Evolutionary conservation across 2,888 invertebrate genomes (phyloP), one percentile per base, ranked within the genome.

Genomic region (Phengaris arion): DNA sequence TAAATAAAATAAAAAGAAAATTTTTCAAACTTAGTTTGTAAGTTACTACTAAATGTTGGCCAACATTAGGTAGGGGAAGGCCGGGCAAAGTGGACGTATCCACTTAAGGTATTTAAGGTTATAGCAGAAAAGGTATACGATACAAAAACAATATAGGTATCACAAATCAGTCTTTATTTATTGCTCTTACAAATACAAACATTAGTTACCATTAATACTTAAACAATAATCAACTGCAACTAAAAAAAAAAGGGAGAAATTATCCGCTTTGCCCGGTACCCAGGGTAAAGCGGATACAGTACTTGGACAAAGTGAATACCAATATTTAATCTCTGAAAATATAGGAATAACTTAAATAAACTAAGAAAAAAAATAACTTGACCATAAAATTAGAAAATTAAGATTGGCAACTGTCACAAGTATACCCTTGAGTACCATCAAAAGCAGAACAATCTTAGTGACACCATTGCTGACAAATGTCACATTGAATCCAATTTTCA

Each of bases 391-490:
- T 76, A 72, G 70, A 68, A 76, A 76, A 76, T 76, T 77, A 75
- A 76, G 76, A 72, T 48, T 76, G 68, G 74, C 79, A 81, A 76
- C 78, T 78, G 35, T 79, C 79, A 79, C 79, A 81, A 57, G 73
- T 77, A 80, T 78, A 81, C 70, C 75, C 77, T 78, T 77, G 73
- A 76, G 77, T 79, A 76, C 79, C 79, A 77, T 79, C 78, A 74
- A 79, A 79, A 55, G 79, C 77, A 55, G 79, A 78, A 80, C 79
- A 78, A 70, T 79, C 78, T 77, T 80, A 79, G 77, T 79, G 79
- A 35, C 4, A 35, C 4, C 4, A 35, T 4, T 35, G 35, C 2
- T 35, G 35, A 35, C 2, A 2, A 35, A 79, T 79, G 79, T 78
- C 78, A 79, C 22, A 22, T 22, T 22, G 22, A 22, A 22, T 22